These are phyloP conservation scores for Noctua fimbriata DNA, from an alignment of 2,888 invertebrate species.

Conservation along the genomic window DNA sequence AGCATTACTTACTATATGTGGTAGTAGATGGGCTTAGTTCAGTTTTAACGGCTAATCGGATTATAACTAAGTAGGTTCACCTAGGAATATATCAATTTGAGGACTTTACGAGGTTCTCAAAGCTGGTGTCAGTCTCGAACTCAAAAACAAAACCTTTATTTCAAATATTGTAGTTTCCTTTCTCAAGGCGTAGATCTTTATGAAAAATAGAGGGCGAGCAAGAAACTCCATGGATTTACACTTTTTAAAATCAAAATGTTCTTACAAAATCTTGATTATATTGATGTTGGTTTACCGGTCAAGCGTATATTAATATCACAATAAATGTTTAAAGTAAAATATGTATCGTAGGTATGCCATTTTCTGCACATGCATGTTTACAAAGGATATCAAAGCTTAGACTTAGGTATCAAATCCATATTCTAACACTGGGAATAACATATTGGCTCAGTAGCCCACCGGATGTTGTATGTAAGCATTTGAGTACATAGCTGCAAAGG, in stretches of 20 bases:
- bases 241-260: not conserved
- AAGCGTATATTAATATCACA: not conserved
- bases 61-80: not conserved
- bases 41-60: not conserved
- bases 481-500: constrained; percentile 74
- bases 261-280: not conserved
- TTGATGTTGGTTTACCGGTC: not conserved
- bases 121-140: too few species aligned
- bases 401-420: constrained; percentile 42
- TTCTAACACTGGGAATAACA: constrained; percentile 43
- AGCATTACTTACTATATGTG: not conserved
- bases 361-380: constrained; percentile 19
- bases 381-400: constrained; percentile 31
- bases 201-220: not conserved
- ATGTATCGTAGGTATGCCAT: not conserved
- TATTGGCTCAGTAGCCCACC: constrained; percentile 68
- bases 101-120: not conserved
- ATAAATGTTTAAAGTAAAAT: not conserved
- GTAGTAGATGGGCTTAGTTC: not conserved
- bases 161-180: too few species aligned
- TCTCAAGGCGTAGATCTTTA: not conserved
- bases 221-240: not conserved
- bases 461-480: constrained; percentile 81
- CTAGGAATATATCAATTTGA: not conserved
- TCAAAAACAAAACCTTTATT: too few species aligned